Evolutionary conservation across 2,888 invertebrate species (phyloP).

Genomic region (Erebia epiphron): DNA sequence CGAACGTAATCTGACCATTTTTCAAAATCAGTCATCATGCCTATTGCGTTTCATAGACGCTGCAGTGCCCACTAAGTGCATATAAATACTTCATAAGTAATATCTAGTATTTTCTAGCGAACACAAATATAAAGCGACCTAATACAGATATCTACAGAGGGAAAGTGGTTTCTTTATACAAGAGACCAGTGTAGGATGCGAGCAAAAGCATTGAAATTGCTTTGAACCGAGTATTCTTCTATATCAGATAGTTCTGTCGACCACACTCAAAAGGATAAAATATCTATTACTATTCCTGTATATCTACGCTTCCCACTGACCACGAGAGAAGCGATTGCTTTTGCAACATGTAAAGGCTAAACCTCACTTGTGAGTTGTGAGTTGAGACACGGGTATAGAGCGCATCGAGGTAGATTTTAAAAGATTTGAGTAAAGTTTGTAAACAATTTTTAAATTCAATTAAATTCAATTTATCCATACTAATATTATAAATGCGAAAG

Average conservation of each 20-base stretch:
- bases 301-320: conserved; percentile 32
- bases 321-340: conserved; percentile 39
- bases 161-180: conserved; percentile 36
- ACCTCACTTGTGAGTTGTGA: conserved; percentile 30
- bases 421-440: not conserved
- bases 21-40: too few relatives aligned
- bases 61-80: not conserved
- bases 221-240: conserved; percentile 41
- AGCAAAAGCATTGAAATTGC: conserved; percentile 39
- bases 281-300: conserved; percentile 39
- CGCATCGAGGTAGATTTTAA: not conserved
- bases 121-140: conserved; percentile 48
- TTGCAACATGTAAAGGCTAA: conserved; percentile 38
- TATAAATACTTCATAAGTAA: conserved; percentile 1
- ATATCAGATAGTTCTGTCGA: conserved; percentile 38
- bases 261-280: conserved; percentile 41
- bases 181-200: conserved; percentile 33
- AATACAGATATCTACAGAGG: conserved; percentile 29
- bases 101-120: conserved; percentile 40
- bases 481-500: too few relatives aligned
- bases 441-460: too few relatives aligned
- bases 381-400: conserved; percentile 24
- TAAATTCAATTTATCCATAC: too few relatives aligned
- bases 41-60: not conserved
- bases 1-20: too few relatives aligned